These are phyloP conservation scores for Vannuccia rotundouncinata DNA, from an alignment of 2,888 invertebrate genomes.

Conservation along the genomic window DNA sequence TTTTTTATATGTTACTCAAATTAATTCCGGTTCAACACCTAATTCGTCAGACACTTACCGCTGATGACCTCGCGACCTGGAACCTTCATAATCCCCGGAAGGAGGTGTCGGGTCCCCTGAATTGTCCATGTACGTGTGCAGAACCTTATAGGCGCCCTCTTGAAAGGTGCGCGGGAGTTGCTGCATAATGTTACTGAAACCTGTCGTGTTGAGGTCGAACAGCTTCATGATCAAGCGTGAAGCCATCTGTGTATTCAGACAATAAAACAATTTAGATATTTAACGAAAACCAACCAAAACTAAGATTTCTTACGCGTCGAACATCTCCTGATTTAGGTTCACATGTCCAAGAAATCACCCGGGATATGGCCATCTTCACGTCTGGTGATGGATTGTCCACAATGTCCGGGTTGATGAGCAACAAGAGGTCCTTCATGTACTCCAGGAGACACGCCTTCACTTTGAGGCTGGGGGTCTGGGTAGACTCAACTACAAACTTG, in stretches of 20 bases:
- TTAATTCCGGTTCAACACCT: too few relatives aligned
- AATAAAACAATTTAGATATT: background rate
- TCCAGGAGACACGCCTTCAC: conserved; percentile 58
- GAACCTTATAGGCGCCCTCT: conserved; percentile 56
- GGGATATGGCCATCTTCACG: conserved; percentile 62
- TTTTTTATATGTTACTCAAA: too few relatives aligned
- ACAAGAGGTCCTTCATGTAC: conserved; percentile 57
- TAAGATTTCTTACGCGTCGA: conserved; percentile 45
- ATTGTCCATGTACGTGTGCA: conserved; percentile 46
- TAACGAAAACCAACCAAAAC: too few relatives aligned
- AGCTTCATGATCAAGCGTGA: conserved; percentile 70
- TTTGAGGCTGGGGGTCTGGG: conserved; percentile 75
- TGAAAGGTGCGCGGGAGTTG: conserved; percentile 56
- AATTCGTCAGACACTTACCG: too few relatives aligned
- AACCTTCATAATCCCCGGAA: too few relatives aligned
- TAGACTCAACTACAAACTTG: conserved; percentile 77
- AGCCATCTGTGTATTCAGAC: conserved; percentile 54
- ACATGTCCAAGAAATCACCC: conserved; percentile 69
- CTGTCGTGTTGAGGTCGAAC: conserved; percentile 81
- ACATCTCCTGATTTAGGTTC: conserved; percentile 66
- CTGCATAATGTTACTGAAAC: conserved; percentile 70
- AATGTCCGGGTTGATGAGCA: conserved; percentile 56
- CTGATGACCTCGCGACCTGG: too few relatives aligned
- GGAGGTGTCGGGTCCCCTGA: background rate
- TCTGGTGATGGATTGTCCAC: conserved; percentile 59